These are phyloP conservation scores for Distichodus sexfasciatus DNA, from an alignment of 2,797 vertebrate species.

Conservation along the genomic window DNA sequence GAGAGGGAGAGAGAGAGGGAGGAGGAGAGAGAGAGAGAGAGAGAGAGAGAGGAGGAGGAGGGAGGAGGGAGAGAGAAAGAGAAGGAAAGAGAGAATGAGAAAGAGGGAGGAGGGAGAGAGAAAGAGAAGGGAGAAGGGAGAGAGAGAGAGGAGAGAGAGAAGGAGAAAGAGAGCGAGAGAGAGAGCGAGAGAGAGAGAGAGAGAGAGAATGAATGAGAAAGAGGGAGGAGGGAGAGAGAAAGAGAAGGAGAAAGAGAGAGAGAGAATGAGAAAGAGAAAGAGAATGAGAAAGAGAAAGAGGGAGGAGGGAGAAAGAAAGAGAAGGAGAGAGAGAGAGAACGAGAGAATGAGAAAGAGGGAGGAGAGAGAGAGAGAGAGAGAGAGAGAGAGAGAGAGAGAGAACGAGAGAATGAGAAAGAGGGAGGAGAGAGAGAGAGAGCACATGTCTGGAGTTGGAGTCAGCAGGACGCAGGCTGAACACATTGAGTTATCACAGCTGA, in stretches of 20 bases:
- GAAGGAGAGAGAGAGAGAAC: neutral
- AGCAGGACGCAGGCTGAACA: conserved; percentile 35
- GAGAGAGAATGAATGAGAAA: too few relatives aligned
- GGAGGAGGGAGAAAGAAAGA: neutral
- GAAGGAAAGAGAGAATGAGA: neutral
- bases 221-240: conserved; percentile 7
- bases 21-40: neutral
- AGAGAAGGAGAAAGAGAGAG: neutral
- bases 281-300: neutral
- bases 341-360: neutral
- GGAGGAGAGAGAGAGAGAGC: conserved; percentile 11
- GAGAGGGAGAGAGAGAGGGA: neutral
- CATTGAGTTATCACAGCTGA: conserved; percentile 50
- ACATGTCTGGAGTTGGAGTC: conserved; percentile 38
- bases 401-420: too few relatives aligned
- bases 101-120: too few relatives aligned
- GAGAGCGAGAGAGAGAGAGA: neutral
- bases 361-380: neutral
- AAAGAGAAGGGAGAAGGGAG: neutral
- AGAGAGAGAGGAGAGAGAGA: neutral
- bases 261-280: neutral
- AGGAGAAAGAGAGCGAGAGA: neutral
- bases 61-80: too few relatives aligned
- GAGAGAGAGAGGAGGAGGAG: neutral
- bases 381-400: neutral